Base-by-base conservation (phyloP, 2,797 vertebrate genomes). In the Sebastes steindachneri region DNA sequence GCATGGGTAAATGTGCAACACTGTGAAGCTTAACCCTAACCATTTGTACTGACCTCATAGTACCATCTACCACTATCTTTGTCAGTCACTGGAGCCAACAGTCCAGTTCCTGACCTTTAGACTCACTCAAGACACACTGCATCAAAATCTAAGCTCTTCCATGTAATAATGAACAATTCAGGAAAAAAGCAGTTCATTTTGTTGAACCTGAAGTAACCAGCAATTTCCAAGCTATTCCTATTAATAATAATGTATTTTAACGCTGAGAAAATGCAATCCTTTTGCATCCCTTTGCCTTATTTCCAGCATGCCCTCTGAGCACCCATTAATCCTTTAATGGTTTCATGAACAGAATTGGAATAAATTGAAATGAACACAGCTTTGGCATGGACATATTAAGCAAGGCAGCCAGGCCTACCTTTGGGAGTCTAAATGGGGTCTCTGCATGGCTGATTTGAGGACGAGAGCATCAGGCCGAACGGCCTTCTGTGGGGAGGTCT, bases 401-500 rank as follows among this genome's bases (percentile, higher is more conserved):
- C 35, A 8, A 17, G 4, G 37, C 31, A 64, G 74, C 57, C 53
- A 26, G 28, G 25, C 96, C 94, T 97, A 99, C 98, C 97, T 98
- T 90, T 97, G 97, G 88, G 96, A 93, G 88, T 98, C 98, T 93
- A 97, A 96, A 55, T 97, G 97, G 17, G 97, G 95, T 95, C 98
- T 96, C 86, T 97, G 97, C 86, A 96, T 96, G 86, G 97, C 93
- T 89, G 98, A 96, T 95, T 97, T 97, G 69, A 96, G 96, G 90
- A 98, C 95, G 66, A 99, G 96, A 1, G 98, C 97, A 75, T 99
- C 98, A 0, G 98, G 96, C 48, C 97, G 96, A 86, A 97, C 85
- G 0, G 96, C 92, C 85, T 95, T 96, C 86, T 96, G 97, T 57
- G 98, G 98, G 3, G 98, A 98, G 15, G 95, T 97, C 93, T 98